Base-by-base conservation (phyloP, 2,797 vertebrate species). In the Macropodus opercularis region DNA sequence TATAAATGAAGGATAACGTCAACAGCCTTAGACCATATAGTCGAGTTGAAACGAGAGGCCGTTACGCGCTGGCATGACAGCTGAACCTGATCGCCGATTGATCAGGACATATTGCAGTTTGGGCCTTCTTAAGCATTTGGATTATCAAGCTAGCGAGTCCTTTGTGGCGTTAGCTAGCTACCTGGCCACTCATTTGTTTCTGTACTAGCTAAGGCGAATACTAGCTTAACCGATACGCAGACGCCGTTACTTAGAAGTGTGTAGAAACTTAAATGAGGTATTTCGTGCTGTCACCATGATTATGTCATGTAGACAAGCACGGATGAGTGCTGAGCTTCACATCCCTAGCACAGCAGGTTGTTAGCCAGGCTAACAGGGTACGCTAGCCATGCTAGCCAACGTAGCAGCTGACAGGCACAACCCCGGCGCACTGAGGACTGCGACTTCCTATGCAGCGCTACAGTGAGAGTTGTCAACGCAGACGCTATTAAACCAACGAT, bases 341-440 rank as follows among this genome's bases (percentile, higher is more conserved):
- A 76, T 67, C 75, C 68, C 69, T 71, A 79, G 79, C 67, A 38
- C 65, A 71, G 83, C 79, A 82, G 80, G 63, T 70, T 77, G 75
- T 34, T 71, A 78, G 70, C 56, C 34, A 15, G 34, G 68, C 80
- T 78, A 55, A 3, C 3, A 9, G 27, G 35, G 58, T 75, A 53
- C n/a, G 69, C 83, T 79, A 75, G 43, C 29, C 31, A 44, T 42
- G 74, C 63, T 72, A 82, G 82, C 71, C 74, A 69, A 64, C 23
- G 80, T 86, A 87, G 85, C 85, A 65, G 81, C 85, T 89, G 87
- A 84, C 85, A 87, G 83, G 67, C 84, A 75, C 82, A 85, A 59
- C 83, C 87, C 88, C 67, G 83, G 87, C 63, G 47, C 76, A 77
- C 76, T 72, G 64, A 83, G 76, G 75, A 80, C 89, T 86, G 82